Conservation (phyloP, 2,797 vertebrate species). For the Emydoidea blandingii region DNA sequence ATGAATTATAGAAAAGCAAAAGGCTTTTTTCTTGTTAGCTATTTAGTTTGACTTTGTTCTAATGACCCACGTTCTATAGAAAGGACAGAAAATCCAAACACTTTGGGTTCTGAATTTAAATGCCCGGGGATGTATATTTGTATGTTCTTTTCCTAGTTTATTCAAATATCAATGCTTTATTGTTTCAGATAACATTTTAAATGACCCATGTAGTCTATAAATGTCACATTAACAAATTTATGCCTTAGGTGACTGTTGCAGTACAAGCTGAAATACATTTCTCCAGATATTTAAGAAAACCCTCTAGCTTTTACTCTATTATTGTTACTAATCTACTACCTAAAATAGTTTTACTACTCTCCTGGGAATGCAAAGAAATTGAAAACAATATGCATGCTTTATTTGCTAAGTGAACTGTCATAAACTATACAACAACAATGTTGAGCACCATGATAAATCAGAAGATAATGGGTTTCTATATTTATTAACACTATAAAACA, state of each 20-base stretch:
- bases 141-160: constrained; percentile 3
- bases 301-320: constrained; percentile 46
- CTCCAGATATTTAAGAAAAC: constrained; percentile 46
- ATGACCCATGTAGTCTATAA: constrained; percentile 60
- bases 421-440: constrained; percentile 27
- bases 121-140: not conserved
- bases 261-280: constrained; percentile 57
- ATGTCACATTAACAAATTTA: constrained; percentile 43
- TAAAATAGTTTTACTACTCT: constrained; percentile 27
- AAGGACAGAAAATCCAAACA: not conserved
- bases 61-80: not conserved
- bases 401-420: constrained; percentile 41
- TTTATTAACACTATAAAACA: constrained; percentile 39
- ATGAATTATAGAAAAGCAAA: not conserved
- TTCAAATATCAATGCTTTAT: constrained; percentile 20
- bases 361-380: constrained; percentile 14
- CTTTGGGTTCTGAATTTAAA: not conserved
- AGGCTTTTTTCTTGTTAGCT: not conserved
- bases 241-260: constrained; percentile 19
- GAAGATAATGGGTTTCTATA: constrained; percentile 40
- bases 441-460: constrained; percentile 47
- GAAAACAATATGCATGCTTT: constrained; percentile 45
- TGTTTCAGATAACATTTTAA: constrained; percentile 64
- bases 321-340: constrained; percentile 58
- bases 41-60: not conserved